Evolutionary conservation across 1,140 invertebrate species (phyloP), one percentile per base, ranked within the genome.

Genomic region (Pectinophora gossypiella): DNA sequence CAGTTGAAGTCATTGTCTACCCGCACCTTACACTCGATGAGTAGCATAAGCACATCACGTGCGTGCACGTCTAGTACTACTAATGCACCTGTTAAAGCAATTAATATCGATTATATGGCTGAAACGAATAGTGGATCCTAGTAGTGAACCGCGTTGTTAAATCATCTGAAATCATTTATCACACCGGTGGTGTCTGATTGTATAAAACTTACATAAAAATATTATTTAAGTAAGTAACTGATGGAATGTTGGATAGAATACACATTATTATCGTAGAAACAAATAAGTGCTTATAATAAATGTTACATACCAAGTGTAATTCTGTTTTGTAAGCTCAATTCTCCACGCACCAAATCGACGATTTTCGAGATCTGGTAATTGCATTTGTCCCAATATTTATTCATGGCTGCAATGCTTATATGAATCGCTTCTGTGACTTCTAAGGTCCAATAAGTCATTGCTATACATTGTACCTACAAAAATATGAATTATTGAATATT

Each of bases 21-120:
- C 3, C 69, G 78, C 0, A 98, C 93, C 40, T 92, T 89, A 20
- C 92, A 90, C 0, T 91, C 87, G 10, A 94, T 92, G 5, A 98
- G 85, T 27, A 91, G 89, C 18, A 90, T 89, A 2, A 98, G 80
- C 0, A 98, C 95, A 84, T 98, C 97, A 67, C 96, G 88, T 0
- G 96, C 95, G 81, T 99, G 97, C 0, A 98, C 97, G 76, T 98
- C 97, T 43, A 98, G 76, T 4, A 98, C 96, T 36, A 99, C 95
- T 44, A 98, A 78, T 1, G 95, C 95, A 44, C 95, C 93, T 94
- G 64, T n/a, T n/a, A n/a, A n/a, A n/a, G n/a, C n/a, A n/a, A n/a
- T n/a, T n/a, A n/a, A n/a, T n/a, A n/a, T n/a, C n/a, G n/a, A n/a
- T n/a, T n/a, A n/a, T n/a, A n/a, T n/a, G n/a, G n/a, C n/a, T n/a